A percentile compares a stretch with the other conserved stretches of the same genome.
phyloP scores from a whole-genome alignment of 2,113 vertebrate species.

The Siniperca knerii region DNA sequence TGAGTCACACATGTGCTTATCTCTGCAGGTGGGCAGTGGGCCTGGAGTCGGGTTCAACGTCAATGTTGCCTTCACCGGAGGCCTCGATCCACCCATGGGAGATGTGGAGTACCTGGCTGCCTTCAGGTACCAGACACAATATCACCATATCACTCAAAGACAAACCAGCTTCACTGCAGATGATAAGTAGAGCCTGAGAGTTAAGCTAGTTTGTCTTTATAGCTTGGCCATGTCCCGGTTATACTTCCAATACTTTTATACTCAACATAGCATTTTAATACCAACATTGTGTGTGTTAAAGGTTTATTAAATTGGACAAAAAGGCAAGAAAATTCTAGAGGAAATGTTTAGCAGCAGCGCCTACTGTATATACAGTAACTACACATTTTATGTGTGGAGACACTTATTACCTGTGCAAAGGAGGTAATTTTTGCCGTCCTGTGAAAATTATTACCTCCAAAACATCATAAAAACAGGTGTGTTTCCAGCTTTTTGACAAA shows the following conservation, averaged over 20 bases:
- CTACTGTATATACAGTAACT: neutral
- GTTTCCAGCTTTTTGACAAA: too few relatives aligned
- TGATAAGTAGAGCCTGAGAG: neutral
- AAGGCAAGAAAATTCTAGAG: too few relatives aligned
- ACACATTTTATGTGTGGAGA: too few relatives aligned
- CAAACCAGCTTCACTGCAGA: neutral
- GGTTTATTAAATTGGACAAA: too few relatives aligned
- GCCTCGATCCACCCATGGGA: conserved; percentile 95
- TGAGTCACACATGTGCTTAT: neutral
- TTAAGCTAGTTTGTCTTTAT: neutral
- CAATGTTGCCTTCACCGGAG: conserved; percentile 96
- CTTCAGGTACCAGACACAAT: conserved; percentile 88
- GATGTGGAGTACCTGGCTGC: conserved; percentile 94
- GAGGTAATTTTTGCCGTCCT: too few relatives aligned
- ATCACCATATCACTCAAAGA: neutral
- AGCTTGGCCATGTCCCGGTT: neutral
- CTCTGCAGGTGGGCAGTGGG: conserved; percentile 91
- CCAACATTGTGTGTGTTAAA: neutral
- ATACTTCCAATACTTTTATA: neutral
- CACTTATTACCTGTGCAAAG: too few relatives aligned
- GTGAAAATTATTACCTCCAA: too few relatives aligned
- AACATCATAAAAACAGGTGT: too few relatives aligned
- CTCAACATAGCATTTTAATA: neutral
- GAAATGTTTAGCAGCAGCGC: neutral
- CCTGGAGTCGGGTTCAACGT: conserved; percentile 95